Base-by-base conservation (phyloP, 2,113 vertebrate species). In the Nannospalax galili region DNA sequence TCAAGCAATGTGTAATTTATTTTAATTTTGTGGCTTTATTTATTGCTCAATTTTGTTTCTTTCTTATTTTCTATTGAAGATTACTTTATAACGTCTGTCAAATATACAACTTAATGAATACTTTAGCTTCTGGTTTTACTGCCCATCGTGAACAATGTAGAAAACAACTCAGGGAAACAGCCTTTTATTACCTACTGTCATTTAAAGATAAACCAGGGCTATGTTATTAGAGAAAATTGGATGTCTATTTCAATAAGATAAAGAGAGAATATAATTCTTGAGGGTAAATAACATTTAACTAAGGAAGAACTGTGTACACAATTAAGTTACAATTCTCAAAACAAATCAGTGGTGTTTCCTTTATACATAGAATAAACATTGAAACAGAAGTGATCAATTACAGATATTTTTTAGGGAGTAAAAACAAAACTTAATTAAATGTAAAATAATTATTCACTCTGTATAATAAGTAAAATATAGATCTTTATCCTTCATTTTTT, bases 51-150 rank as follows among this genome's bases (percentile, higher is more conserved):
- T 88, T 96, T 75, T 93, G 28, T 65, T 93, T 95, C 64, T 79
- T 86, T 84, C n/a, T 87, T 92, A 96, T 88, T 97, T 92, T 15
- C 28, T 95, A 22, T 74, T 86, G 67, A 91, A 85, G 77, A 81
- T 88, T 93, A 52, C n/a, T 84, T 94, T 86, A 93, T 77, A 95
- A 94, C 94, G 30, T 95, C 52, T 90, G 79, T 86, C 79, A 94
- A 92, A 92, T 86, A 77, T 74, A 78, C 72, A 96, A 73, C 32
- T 85, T 90, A 96, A 93, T 92, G 81, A 94, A 19, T 56, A 60
- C 11, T 82, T 15, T n/a, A 64, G 5, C 40, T 56, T 91, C 52
- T 35, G 24, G 42, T 90, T 95, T 92, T 94, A 96, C 10, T 91
- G 67, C 14, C 5, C 0, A 85, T 32, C 30, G 37, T 37, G 22